A percentile compares a stretch with the other conserved stretches of the same genome.
phyloP scores from a whole-genome alignment of 2,888 invertebrate genomes.

The Limnephilus rhombicus region DNA sequence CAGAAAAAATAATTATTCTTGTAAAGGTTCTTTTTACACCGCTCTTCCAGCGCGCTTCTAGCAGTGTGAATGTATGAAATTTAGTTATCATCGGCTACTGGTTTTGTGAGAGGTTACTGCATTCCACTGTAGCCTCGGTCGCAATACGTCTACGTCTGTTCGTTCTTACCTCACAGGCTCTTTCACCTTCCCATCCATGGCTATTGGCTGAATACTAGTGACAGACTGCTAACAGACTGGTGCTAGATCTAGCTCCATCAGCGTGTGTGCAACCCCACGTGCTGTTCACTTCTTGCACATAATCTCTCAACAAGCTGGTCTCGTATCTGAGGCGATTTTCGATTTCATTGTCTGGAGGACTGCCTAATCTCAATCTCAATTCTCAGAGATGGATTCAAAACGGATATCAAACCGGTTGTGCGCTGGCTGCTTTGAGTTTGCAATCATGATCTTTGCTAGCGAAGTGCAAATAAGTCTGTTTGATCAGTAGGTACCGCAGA shows the following conservation, averaged over 20 bases:
- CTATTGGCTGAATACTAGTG: neutral
- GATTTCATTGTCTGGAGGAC: constrained; percentile 22
- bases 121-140: constrained; percentile 41
- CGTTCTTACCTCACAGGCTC: constrained; percentile 9
- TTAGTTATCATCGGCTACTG: constrained; percentile 55
- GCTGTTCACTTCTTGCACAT: constrained; percentile 2
- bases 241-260: neutral
- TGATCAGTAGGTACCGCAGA: neutral
- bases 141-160: constrained; percentile 16
- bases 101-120: constrained; percentile 47
- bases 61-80: constrained; percentile 10
- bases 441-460: constrained; percentile 10
- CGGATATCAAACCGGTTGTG: constrained; percentile 38
- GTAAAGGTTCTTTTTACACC: neutral
- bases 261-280: neutral
- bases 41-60: neutral
- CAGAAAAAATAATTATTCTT: neutral
- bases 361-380: constrained; percentile 20
- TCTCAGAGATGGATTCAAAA: constrained; percentile 15
- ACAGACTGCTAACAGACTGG: neutral
- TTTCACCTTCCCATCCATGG: neutral
- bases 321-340: constrained; percentile 15
- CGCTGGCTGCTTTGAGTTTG: constrained; percentile 10
- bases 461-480: constrained; percentile 17
- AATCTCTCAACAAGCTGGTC: neutral